Conservation (phyloP, 1,140 invertebrate genomes). For the Dreissena rostriformis region DNA sequence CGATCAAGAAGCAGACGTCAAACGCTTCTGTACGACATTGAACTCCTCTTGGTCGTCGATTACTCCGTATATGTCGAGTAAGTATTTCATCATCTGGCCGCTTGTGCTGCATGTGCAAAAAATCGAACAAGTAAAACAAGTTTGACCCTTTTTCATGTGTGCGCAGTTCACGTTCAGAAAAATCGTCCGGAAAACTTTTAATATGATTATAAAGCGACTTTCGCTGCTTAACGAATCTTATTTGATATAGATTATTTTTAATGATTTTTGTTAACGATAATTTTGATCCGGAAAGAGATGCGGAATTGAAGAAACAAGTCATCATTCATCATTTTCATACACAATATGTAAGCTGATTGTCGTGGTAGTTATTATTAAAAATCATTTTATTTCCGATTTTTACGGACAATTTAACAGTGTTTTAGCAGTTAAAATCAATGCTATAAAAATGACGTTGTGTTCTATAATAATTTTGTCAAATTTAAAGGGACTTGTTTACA, state of each 20-base stretch:
- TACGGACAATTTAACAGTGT: no score
- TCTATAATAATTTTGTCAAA: no score
- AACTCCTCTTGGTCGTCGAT: constrained; percentile 32
- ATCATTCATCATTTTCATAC: no score
- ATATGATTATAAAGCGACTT: no score
- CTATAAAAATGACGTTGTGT: no score
- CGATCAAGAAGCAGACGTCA: constrained; percentile 6
- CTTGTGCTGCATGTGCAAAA: neutral
- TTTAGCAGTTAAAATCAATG: no score
- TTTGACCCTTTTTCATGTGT: neutral
- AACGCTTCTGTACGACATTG: constrained; percentile 31
- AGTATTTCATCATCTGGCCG: neutral
- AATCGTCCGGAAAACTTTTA: no score
- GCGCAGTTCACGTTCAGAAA: no score
- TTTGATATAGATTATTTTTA: neutral
- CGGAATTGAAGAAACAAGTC: neutral
- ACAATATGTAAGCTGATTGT: no score
- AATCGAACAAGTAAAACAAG: neutral
- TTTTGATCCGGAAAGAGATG: neutral
- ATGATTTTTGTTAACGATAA: neutral
- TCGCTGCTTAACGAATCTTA: neutral
- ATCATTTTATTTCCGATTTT: no score
- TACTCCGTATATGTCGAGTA: constrained; percentile 24
- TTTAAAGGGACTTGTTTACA: no score
- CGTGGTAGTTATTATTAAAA: no score